These are phyloP conservation scores for Formica exsecta DNA, from an alignment of 1,140 invertebrate genomes.

Conservation along the genomic window DNA sequence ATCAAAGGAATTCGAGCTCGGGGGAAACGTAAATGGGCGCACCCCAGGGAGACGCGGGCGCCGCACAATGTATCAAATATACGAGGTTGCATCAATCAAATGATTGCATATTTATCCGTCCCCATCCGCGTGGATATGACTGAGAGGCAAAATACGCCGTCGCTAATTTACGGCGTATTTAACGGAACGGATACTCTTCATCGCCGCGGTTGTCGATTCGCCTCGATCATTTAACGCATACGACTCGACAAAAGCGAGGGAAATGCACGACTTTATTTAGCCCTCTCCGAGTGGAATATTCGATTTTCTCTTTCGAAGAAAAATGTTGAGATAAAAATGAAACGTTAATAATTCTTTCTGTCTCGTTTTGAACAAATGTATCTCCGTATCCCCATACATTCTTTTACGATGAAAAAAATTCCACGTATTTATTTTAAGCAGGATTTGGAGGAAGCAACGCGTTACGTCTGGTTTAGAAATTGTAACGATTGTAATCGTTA, in stretches of 20 bases:
- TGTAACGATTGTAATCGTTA: no score
- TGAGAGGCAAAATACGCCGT: not conserved
- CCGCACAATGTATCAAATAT: conserved; percentile 38
- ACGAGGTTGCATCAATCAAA: conserved; percentile 52
- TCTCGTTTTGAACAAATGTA: not conserved
- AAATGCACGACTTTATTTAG: conserved; percentile 4
- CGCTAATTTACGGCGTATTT: conserved; percentile 19
- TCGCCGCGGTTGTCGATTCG: not conserved
- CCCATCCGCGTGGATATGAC: not conserved
- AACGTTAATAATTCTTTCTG: not conserved
- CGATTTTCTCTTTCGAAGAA: not conserved
- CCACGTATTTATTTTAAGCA: no score
- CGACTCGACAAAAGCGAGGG: not conserved
- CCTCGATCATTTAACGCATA: not conserved
- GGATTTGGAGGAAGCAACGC: no score
- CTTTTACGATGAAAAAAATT: no score
- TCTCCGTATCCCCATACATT: no score
- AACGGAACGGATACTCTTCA: not conserved
- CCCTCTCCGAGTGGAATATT: not conserved
- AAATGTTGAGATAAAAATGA: not conserved
- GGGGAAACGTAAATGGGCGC: conserved; percentile 38
- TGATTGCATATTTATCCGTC: conserved; percentile 45
- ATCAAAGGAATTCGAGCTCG: conserved; percentile 32
- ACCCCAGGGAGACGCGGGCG: not conserved
- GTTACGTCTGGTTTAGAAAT: no score